These are phyloP conservation scores for Drosophila persimilis DNA, from an alignment of 1,140 invertebrate genomes.

Conservation along the genomic window DNA sequence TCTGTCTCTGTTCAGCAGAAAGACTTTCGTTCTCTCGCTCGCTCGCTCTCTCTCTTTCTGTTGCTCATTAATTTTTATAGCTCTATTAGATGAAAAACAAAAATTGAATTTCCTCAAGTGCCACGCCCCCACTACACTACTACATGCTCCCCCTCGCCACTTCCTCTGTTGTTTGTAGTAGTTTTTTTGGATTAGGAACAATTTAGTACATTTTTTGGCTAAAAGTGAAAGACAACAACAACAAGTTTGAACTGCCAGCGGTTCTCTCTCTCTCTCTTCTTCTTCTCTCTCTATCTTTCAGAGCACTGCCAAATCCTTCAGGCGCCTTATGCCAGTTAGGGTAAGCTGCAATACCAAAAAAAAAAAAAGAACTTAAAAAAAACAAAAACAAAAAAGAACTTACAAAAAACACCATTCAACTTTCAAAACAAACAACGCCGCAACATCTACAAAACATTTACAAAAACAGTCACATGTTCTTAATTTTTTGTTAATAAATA, in stretches of 20 bases:
- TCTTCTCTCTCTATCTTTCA: constrained; percentile 70
- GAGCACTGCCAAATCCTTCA: constrained; percentile 74
- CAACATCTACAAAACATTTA: constrained; percentile 18
- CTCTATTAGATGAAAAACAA: constrained; percentile 50
- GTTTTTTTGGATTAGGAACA: constrained; percentile 44
- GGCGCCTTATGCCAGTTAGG: constrained; percentile 81
- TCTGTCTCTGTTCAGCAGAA: constrained; percentile 30
- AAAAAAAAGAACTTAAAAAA: constrained; percentile 22
- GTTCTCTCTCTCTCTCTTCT: constrained; percentile 63
- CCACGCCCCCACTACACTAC: constrained; percentile 31
- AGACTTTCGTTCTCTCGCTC: constrained; percentile 24
- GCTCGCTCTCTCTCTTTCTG: no score
- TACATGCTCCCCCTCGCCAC: constrained; percentile 2
- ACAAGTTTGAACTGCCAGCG: constrained; percentile 69
- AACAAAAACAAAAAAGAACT: constrained; percentile 44
- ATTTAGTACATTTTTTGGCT: constrained; percentile 61
- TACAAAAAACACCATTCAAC: constrained; percentile 36
- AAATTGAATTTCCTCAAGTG: constrained; percentile 49
- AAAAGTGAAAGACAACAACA: constrained; percentile 51
- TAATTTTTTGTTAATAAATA: constrained; percentile 62
- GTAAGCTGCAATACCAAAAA: constrained; percentile 74
- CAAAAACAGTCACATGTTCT: constrained; percentile 52
- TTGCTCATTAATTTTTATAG: constrained; percentile 51
- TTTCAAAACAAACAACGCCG: constrained; percentile 18
- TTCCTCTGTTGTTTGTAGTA: constrained; percentile 36